A percentile compares a stretch with the other conserved stretches of the same genome.
These are phyloP conservation scores for Diorhabda carinulata DNA, from an alignment of 1,140 invertebrate genomes.

Conservation along the genomic window DNA sequence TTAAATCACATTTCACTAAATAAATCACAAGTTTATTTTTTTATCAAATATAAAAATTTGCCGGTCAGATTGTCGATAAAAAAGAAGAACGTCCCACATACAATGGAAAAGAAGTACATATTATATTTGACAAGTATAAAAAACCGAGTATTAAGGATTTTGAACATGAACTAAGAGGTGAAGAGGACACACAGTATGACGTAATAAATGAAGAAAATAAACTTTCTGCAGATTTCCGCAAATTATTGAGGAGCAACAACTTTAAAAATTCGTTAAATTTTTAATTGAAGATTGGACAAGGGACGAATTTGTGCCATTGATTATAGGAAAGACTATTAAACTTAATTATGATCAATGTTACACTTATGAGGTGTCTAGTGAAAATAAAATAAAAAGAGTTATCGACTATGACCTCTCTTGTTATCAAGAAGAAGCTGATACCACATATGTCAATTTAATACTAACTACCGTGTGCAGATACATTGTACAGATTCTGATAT, in stretches of 20 bases:
- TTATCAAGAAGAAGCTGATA: slow-evolving; percentile 34
- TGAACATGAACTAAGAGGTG: slow-evolving; percentile 34
- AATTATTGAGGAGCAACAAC: slow-evolving; percentile 29
- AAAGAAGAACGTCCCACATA: too few relatives aligned
- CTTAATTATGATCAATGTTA: slow-evolving; percentile 32
- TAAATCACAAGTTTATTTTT: too few relatives aligned
- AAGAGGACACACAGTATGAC: slow-evolving; percentile 28
- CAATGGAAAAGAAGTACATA: too few relatives aligned
- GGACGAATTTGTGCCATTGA: slow-evolving; percentile 25
- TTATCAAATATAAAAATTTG: too few relatives aligned
- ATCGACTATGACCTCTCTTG: slow-evolving; percentile 30
- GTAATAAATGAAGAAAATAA: slow-evolving; percentile 27
- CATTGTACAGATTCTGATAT: slow-evolving; percentile 35
- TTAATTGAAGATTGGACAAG: slow-evolving; percentile 25
- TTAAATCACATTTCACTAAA: too few relatives aligned
- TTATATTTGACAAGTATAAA: slow-evolving; percentile 30
- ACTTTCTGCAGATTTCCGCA: slow-evolving; percentile 28
- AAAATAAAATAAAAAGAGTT: slow-evolving; percentile 27
- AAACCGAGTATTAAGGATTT: slow-evolving; percentile 37
- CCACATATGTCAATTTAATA: slow-evolving; percentile 31
- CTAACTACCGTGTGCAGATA: slow-evolving; percentile 29
- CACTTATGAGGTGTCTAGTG: slow-evolving; percentile 25
- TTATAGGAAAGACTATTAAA: slow-evolving; percentile 27
- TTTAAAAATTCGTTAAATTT: slow-evolving; percentile 14
- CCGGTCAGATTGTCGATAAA: too few relatives aligned